phyloP scores from a whole-genome alignment of 2,113 vertebrate species.

The Notiomystis cincta region DNA sequence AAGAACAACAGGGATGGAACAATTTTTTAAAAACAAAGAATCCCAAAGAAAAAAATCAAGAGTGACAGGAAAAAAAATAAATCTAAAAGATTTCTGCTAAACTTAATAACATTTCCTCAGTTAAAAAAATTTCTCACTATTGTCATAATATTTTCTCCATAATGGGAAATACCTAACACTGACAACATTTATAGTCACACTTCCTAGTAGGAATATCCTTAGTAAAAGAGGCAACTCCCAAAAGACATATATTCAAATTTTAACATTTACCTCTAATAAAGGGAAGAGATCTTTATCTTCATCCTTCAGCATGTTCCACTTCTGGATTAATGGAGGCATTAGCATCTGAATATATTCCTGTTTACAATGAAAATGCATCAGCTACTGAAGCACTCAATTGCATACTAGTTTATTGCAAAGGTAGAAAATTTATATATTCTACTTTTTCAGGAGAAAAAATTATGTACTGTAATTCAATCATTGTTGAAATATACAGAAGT shows the following conservation, averaged over 20 bases:
- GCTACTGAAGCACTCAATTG: background rate
- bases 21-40: background rate
- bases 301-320: constrained; percentile 96
- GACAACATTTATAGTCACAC: background rate
- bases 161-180: background rate
- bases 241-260: background rate
- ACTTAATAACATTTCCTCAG: background rate
- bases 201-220: background rate
- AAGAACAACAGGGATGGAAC: background rate
- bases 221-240: background rate
- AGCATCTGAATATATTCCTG: constrained; percentile 97
- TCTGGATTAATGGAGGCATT: constrained; percentile 95
- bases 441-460: background rate
- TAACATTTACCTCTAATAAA: constrained; percentile 84
- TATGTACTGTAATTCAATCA: background rate
- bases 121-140: background rate
- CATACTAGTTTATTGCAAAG: background rate
- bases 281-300: constrained; percentile 98
- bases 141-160: background rate
- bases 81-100: background rate
- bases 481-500: background rate
- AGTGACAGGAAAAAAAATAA: background rate
- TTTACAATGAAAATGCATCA: constrained; percentile 34
- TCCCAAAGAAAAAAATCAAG: background rate
- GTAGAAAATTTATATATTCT: background rate